A percentile compares a stretch with the other conserved stretches of the same genome.
These are phyloP conservation scores for Pilophorus perplexus DNA, from an alignment of 2,888 invertebrate species.

Conservation along the genomic window DNA sequence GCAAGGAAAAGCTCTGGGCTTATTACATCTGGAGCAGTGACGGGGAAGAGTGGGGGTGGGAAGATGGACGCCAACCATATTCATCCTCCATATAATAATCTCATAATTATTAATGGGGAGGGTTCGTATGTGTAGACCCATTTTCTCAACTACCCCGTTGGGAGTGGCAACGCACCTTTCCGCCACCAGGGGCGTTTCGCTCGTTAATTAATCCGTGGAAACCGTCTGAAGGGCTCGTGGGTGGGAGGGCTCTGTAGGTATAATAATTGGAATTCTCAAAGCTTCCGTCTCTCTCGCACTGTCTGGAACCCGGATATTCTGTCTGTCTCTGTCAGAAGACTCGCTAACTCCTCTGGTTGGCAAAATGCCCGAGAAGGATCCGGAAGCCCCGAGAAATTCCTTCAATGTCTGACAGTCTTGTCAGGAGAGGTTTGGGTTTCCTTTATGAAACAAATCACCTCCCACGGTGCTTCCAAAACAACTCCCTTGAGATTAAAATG, in stretches of 20 bases:
- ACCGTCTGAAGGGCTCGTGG: background rate
- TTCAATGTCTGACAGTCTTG: background rate
- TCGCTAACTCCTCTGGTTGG: too few species aligned
- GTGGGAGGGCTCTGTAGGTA: background rate
- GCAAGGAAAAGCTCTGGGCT: background rate
- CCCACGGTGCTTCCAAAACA: too few species aligned
- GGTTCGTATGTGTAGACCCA: conserved; percentile 25
- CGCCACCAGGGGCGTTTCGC: too few species aligned
- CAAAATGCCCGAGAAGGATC: too few species aligned
- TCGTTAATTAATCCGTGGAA: conserved; percentile 26
- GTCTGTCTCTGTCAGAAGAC: too few species aligned
- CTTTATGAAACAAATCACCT: too few species aligned
- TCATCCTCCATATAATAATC: conserved; percentile 29
- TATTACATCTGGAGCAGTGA: conserved; percentile 8
- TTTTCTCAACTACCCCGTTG: conserved; percentile 30
- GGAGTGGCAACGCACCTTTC: background rate
- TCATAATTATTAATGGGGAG: conserved; percentile 28
- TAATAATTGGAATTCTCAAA: conserved; percentile 30
- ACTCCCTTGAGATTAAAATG: too few species aligned
- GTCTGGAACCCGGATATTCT: too few species aligned
- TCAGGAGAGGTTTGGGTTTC: background rate
- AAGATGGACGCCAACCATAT: conserved; percentile 15
- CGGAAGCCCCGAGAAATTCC: too few species aligned
- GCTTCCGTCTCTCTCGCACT: background rate
- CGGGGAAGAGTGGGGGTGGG: background rate